Evolutionary conservation across 37 sponge, comb jelly and placozoan genomes (phyloP).

Genomic region (Beroe ovata): DNA sequence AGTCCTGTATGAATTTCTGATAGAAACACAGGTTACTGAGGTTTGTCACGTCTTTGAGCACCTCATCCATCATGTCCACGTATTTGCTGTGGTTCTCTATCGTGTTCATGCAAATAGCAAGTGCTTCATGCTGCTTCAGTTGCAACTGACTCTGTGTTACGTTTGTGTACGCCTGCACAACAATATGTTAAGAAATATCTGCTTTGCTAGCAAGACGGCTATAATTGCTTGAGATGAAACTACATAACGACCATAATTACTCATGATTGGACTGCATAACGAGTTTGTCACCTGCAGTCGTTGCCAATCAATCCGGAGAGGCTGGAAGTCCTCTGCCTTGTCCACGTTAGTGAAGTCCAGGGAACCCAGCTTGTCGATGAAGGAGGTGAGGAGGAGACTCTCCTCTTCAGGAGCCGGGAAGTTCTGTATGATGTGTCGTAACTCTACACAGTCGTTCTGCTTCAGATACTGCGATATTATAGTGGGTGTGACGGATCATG

Average conservation of each 20-base stretch:
- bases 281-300: constrained; percentile 83
- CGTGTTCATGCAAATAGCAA: constrained; percentile 86
- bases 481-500: too few species aligned
- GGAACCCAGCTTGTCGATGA: constrained; percentile 77
- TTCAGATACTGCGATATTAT: constrained; percentile 64
- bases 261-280: too few species aligned
- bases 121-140: constrained; percentile 73
- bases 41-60: constrained; percentile 74
- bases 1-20: constrained; percentile 51
- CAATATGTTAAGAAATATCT: too few species aligned
- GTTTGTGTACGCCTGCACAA: constrained; percentile 67
- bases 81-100: constrained; percentile 75
- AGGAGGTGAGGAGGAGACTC: constrained; percentile 81
- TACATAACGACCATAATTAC: too few species aligned
- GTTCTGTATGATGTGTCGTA: constrained; percentile 47
- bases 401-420: constrained; percentile 84
- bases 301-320: constrained; percentile 92
- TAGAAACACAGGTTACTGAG: constrained; percentile 71
- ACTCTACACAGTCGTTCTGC: constrained; percentile 30
- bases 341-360: constrained; percentile 76
- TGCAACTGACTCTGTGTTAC: constrained; percentile 66
- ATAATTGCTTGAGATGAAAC: too few species aligned
- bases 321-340: constrained; percentile 74
- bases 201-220: too few species aligned
- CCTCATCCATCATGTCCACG: constrained; percentile 84